Evolutionary conservation across 2,113 vertebrate genomes (phyloP).

Genomic region (Dendropsophus ebraccatus): DNA sequence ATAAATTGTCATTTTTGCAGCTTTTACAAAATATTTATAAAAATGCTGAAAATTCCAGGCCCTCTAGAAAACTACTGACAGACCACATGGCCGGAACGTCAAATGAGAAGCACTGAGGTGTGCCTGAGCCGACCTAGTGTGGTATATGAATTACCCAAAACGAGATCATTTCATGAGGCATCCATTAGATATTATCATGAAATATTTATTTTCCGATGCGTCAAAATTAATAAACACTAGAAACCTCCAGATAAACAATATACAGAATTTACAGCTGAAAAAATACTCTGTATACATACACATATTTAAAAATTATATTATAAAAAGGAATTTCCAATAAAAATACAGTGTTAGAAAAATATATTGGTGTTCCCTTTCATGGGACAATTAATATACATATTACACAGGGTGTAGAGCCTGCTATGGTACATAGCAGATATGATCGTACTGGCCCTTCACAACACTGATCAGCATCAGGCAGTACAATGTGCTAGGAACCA

Average conservation of each 20-base stretch:
- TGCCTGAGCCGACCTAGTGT: not conserved
- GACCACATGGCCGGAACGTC: too few species aligned
- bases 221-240: not conserved
- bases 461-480: not conserved
- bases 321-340: slow-evolving; percentile 43
- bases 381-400: slow-evolving; percentile 24
- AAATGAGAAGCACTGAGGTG: too few species aligned
- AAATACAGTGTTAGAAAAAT: slow-evolving; percentile 56
- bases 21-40: too few species aligned
- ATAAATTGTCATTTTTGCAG: not conserved
- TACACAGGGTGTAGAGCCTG: not conserved
- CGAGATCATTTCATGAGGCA: not conserved
- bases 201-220: slow-evolving; percentile 28
- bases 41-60: too few species aligned
- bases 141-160: not conserved
- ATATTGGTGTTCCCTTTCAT: slow-evolving; percentile 3
- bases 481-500: not conserved
- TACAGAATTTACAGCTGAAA: slow-evolving; percentile 33
- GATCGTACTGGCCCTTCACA: not conserved
- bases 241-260: slow-evolving; percentile 22
- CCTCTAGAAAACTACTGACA: too few species aligned
- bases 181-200: not conserved
- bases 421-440: not conserved
- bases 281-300: slow-evolving; percentile 27
- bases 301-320: slow-evolving; percentile 29